A percentile compares a stretch with the other conserved stretches of the same genome.
Conservation (phyloP, 2,888 invertebrate genomes). For the Drosophila helvetica region DNA sequence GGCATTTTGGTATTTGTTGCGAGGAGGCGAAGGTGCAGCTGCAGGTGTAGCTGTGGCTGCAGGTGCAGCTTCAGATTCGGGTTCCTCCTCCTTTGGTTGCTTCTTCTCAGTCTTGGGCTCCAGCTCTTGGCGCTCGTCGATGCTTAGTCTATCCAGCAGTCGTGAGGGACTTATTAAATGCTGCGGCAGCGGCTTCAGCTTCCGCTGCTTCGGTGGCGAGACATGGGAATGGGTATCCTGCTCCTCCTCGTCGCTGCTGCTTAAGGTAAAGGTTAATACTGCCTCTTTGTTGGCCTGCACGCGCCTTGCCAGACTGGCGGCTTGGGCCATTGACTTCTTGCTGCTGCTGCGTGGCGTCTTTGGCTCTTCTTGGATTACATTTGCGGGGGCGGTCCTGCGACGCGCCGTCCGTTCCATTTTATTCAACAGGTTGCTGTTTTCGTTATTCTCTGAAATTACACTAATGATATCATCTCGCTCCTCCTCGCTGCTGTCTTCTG, state of each 20-base stretch:
- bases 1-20: constrained; percentile 83
- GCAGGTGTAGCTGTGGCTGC: constrained; percentile 16
- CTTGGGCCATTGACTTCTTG: constrained; percentile 54
- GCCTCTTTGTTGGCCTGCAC: constrained; percentile 37
- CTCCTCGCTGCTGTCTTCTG: constrained; percentile 58
- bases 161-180: constrained; percentile 81
- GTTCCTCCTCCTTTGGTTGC: background rate
- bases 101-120: constrained; percentile 47
- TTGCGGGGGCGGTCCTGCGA: constrained; percentile 25
- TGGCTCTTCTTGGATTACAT: constrained; percentile 31
- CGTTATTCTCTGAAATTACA: constrained; percentile 75
- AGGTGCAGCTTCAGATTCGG: background rate
- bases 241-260: constrained; percentile 38
- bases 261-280: constrained; percentile 3
- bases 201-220: constrained; percentile 82
- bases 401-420: constrained; percentile 61
- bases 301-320: constrained; percentile 29
- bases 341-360: constrained; percentile 78
- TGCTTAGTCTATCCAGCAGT: constrained; percentile 80
- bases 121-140: constrained; percentile 68
- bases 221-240: constrained; percentile 48
- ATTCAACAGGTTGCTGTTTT: constrained; percentile 76
- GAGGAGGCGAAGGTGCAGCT: constrained; percentile 46
- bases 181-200: constrained; percentile 56
- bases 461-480: constrained; percentile 60